A percentile compares a stretch with the other conserved stretches of the same genome.
These are phyloP conservation scores for Leptinotarsa lineolata DNA, from an alignment of 1,140 invertebrate genomes.

Conservation along the genomic window DNA sequence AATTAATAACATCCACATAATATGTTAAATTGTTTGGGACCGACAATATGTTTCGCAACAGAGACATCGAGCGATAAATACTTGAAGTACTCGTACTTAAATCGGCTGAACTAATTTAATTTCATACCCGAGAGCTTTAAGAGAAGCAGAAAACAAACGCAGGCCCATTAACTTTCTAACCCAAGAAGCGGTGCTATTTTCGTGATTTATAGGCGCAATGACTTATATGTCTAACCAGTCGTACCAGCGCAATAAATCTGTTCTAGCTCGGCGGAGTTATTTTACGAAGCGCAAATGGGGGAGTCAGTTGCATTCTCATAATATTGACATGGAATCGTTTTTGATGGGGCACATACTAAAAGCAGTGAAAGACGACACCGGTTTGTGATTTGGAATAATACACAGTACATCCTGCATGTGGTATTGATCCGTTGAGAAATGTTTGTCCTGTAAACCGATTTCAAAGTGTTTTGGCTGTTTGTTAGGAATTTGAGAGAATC, in stretches of 20 bases:
- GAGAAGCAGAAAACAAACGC: background rate
- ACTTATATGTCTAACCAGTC: conserved; percentile 12
- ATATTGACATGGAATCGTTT: background rate
- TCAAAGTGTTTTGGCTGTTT: too few species aligned
- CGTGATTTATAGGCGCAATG: conserved; percentile 21
- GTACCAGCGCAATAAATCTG: background rate
- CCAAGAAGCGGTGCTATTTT: conserved; percentile 16
- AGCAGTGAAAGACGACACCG: too few species aligned
- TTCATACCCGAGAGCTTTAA: background rate
- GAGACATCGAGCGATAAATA: background rate
- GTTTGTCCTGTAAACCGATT: too few species aligned
- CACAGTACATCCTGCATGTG: too few species aligned
- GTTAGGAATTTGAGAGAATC: too few species aligned
- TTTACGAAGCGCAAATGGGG: conserved; percentile 16
- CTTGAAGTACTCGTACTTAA: background rate
- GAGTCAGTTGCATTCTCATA: conserved; percentile 9
- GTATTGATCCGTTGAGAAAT: background rate
- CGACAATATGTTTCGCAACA: background rate
- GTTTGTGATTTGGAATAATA: too few species aligned
- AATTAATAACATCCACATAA: background rate
- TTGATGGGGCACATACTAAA: too few species aligned
- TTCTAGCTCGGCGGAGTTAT: conserved; percentile 16
- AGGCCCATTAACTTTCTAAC: conserved; percentile 8
- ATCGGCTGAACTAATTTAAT: background rate
- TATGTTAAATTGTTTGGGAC: background rate